phyloP scores from a whole-genome alignment of 2,113 vertebrate genomes.

The Gadus macrocephalus region DNA sequence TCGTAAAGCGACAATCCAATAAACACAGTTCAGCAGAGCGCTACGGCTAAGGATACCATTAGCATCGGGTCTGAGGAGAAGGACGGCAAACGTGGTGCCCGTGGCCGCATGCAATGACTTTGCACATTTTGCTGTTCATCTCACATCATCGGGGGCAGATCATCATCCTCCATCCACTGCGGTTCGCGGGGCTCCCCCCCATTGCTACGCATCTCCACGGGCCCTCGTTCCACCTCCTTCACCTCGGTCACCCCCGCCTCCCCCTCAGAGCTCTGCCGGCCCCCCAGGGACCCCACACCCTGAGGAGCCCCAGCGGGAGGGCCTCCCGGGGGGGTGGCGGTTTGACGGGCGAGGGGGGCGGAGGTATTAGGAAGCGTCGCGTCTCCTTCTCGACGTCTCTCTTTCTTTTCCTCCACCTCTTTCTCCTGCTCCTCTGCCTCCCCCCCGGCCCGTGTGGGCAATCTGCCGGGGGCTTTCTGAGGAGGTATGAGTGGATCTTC shows the following conservation, averaged over 20 bases:
- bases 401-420: slow-evolving; percentile 50
- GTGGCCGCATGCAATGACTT: slow-evolving; percentile 23
- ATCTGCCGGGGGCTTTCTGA: slow-evolving; percentile 44
- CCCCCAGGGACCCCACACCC: slow-evolving; percentile 34
- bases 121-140: slow-evolving; percentile 42
- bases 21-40: background rate
- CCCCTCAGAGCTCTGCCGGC: slow-evolving; percentile 33
- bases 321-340: slow-evolving; percentile 46
- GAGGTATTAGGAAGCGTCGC: slow-evolving; percentile 9
- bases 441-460: slow-evolving; percentile 41
- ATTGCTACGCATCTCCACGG: slow-evolving; percentile 37
- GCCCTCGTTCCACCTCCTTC: background rate
- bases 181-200: slow-evolving; percentile 65
- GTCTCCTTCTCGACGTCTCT: slow-evolving; percentile 32
- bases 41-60: background rate
- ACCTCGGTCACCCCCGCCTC: slow-evolving; percentile 43
- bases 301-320: slow-evolving; percentile 58
- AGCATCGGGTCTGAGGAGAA: background rate
- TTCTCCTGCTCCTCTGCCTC: slow-evolving; percentile 46
- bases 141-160: slow-evolving; percentile 75
- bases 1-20: background rate
- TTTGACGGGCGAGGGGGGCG: slow-evolving; percentile 51
- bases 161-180: slow-evolving; percentile 66
- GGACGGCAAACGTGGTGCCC: background rate
- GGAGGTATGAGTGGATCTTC: slow-evolving; percentile 49